Conservation (phyloP, 2,797 vertebrate species). For the Trachurus trachurus region DNA sequence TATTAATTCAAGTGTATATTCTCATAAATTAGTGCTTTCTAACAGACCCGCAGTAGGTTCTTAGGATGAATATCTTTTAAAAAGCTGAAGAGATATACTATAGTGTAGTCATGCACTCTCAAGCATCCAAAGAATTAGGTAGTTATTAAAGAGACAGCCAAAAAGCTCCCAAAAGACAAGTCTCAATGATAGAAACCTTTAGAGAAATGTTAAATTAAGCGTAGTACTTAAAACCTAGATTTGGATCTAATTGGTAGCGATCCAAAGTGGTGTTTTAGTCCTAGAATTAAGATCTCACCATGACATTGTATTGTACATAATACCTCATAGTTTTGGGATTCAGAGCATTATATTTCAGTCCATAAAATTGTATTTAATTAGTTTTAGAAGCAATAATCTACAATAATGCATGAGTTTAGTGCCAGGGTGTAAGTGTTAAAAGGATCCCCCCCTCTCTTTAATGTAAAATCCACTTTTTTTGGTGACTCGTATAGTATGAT, state of each 20-base stretch:
- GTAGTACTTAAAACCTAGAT: conserved; percentile 30
- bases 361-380: conserved; percentile 93
- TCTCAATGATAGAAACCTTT: conserved; percentile 23
- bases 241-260: conserved; percentile 22
- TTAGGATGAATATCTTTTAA: conserved; percentile 14
- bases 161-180: conserved; percentile 24
- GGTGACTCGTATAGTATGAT: conserved; percentile 38
- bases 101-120: conserved; percentile 16
- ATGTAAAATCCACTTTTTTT: conserved; percentile 29
- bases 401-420: conserved; percentile 91
- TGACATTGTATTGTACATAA: conserved; percentile 84
- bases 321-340: conserved; percentile 91
- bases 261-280: conserved; percentile 52
- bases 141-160: conserved; percentile 11
- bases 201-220: conserved; percentile 25
- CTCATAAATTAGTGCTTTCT: conserved; percentile 38
- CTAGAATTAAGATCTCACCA: conserved; percentile 65
- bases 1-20: conserved; percentile 14
- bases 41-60: conserved; percentile 2
- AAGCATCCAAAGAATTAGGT: conserved; percentile 20
- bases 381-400: conserved; percentile 96
- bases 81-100: conserved; percentile 1
- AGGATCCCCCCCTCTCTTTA: conserved; percentile 25
- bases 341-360: conserved; percentile 92
- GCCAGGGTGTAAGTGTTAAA: conserved; percentile 79